Evolutionary conservation across 2,888 invertebrate species (phyloP), one percentile per base, ranked within the genome.

Genomic region (Conchocele bisecta): DNA sequence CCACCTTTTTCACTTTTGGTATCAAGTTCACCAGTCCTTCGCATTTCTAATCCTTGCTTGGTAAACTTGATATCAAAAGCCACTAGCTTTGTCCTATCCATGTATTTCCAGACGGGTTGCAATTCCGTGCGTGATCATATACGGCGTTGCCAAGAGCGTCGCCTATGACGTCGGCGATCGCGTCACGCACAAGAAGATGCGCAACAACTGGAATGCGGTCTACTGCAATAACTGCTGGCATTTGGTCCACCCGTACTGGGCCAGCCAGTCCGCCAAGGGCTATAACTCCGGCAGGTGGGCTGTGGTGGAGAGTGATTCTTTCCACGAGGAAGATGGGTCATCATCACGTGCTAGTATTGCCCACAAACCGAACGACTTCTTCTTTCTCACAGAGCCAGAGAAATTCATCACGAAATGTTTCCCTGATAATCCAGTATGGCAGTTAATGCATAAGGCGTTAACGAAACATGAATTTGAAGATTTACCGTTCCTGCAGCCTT

Each of bases 121-220:
- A 11, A 39, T 88, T 3, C 80, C 80, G 0, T 86, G 86, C 63
- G 77, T 79, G 4, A 77, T 87, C 4, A 74, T 88, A 3, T 72
- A 78, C 28, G 88, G 88, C 0, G 31, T 84, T 2, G 84, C 79
- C 26, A 88, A 88, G 63, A 81, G 84, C 22, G 78, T 86, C 1
- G 70, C 77, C 1, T 86, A 88, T 54, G 74, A 83, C 22, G 82
- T 83, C 3, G 88, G 86, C 0, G 79, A 79, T 29, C 75, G 70
- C 46, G 72, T 79, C 15, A 75, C 82, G 26, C 46, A 50, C 6
- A 68, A 65, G 22, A 63, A 65, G 28, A 41, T 82, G 67, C 78
- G 71, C 17, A 85, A 85, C 54, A 82, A 82, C 39, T 88, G 88
- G 88, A 86, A 86, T 57, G 85, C 85, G 33, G 85, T 86, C 3